Evolutionary conservation across 2,888 invertebrate genomes (phyloP).

Genomic region (Metellina segmentata): DNA sequence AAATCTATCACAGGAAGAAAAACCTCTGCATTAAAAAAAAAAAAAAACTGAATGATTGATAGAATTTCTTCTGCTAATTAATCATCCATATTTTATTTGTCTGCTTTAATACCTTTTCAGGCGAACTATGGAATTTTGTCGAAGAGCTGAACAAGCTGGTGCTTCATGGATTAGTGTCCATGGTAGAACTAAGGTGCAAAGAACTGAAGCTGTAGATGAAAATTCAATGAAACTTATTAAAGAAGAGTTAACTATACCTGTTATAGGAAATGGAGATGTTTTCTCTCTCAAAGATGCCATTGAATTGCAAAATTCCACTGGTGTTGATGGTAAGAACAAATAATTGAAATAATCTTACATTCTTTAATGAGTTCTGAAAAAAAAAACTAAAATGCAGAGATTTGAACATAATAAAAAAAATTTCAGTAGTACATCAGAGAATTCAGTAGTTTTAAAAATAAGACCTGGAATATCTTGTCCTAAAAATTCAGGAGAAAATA

Average conservation of each 20-base stretch:
- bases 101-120: constrained; percentile 78
- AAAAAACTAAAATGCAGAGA: not conserved
- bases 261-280: constrained; percentile 96
- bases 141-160: constrained; percentile 91
- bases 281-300: constrained; percentile 88
- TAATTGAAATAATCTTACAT: not conserved
- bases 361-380: not conserved
- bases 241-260: constrained; percentile 88
- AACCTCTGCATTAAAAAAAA: no score
- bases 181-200: constrained; percentile 92
- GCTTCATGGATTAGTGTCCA: constrained; percentile 94
- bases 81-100: not conserved
- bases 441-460: not conserved
- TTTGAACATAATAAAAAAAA: no score
- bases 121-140: constrained; percentile 89
- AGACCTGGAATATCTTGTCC: not conserved
- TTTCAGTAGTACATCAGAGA: not conserved
- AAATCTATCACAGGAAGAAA: not conserved
- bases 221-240: constrained; percentile 87
- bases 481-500: not conserved
- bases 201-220: constrained; percentile 86
- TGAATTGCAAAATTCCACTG: constrained; percentile 85
- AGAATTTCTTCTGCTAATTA: no score
- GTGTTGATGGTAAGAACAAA: constrained; percentile 84
- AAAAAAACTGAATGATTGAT: no score